Conservation (phyloP, 2,888 invertebrate genomes). For the Globia sparganii region DNA sequence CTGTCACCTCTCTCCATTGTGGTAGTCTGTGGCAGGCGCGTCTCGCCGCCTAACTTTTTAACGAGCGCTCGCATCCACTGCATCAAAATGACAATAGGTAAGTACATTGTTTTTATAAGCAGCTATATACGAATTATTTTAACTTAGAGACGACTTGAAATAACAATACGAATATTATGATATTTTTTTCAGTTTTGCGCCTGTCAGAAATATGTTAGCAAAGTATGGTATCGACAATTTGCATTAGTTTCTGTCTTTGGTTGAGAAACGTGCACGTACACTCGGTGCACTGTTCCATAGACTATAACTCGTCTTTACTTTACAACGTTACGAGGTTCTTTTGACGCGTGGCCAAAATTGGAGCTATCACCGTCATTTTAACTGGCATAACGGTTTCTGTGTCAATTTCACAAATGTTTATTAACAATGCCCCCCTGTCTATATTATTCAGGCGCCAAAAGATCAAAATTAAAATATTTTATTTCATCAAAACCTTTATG, state of each 20-base stretch:
- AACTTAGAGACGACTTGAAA: background rate
- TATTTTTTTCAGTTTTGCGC: conserved; percentile 18
- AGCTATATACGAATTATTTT: background rate
- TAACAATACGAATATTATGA: background rate
- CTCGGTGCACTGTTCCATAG: background rate
- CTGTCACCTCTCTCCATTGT: conserved; percentile 77
- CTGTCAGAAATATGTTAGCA: conserved; percentile 42
- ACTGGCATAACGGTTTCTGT: too few species aligned
- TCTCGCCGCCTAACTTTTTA: conserved; percentile 78
- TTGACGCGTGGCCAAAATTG: too few species aligned
- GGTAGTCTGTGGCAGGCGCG: conserved; percentile 71
- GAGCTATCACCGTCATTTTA: background rate
- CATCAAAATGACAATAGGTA: conserved; percentile 67
- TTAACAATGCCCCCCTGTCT: background rate
- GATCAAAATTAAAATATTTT: background rate
- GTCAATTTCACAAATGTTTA: background rate
- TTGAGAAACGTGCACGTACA: too few species aligned
- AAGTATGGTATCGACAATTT: conserved; percentile 14
- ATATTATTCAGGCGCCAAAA: background rate
- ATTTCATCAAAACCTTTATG: too few species aligned
- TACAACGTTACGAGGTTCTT: background rate
- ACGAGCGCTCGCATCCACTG: conserved; percentile 76
- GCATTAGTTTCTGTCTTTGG: background rate
- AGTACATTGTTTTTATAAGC: conserved; percentile 19
- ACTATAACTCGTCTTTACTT: too few species aligned